Conservation (phyloP, 2,888 invertebrate genomes). For the Drosophila parthenogenetica region DNA sequence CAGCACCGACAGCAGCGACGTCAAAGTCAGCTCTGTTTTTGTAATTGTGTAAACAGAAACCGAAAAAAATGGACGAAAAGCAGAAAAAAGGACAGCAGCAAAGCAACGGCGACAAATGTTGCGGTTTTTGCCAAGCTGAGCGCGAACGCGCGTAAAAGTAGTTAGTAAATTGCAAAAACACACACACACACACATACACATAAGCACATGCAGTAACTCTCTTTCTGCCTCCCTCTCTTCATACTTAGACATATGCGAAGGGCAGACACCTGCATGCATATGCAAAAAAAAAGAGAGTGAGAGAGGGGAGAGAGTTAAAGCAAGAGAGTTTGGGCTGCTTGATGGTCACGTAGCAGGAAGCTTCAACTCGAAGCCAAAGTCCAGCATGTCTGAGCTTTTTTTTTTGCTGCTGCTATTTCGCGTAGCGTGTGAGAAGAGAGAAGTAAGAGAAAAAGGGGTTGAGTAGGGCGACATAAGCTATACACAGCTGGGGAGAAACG, state of each 20-base stretch:
- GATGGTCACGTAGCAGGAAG: constrained; percentile 70
- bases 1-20: constrained; percentile 21
- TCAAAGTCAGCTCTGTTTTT: constrained; percentile 43
- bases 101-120: constrained; percentile 62
- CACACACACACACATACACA: constrained; percentile 14
- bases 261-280: constrained; percentile 49
- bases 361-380: constrained; percentile 57
- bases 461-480: constrained; percentile 8
- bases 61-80: neutral
- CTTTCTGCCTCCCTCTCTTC: neutral
- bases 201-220: constrained; percentile 13
- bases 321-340: constrained; percentile 38
- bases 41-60: constrained; percentile 61
- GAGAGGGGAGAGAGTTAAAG: neutral
- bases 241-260: constrained; percentile 29
- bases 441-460: neutral
- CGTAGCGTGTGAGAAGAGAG: neutral
- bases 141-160: constrained; percentile 71
- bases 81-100: constrained; percentile 23
- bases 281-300: constrained; percentile 17
- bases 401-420: neutral
- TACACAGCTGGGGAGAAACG: constrained; percentile 41
- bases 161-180: constrained; percentile 71
- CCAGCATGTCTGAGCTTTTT: constrained; percentile 37
- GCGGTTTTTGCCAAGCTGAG: constrained; percentile 58